Conservation (phyloP, 2,797 vertebrate genomes). For the Lindbergichthys nudifrons region DNA sequence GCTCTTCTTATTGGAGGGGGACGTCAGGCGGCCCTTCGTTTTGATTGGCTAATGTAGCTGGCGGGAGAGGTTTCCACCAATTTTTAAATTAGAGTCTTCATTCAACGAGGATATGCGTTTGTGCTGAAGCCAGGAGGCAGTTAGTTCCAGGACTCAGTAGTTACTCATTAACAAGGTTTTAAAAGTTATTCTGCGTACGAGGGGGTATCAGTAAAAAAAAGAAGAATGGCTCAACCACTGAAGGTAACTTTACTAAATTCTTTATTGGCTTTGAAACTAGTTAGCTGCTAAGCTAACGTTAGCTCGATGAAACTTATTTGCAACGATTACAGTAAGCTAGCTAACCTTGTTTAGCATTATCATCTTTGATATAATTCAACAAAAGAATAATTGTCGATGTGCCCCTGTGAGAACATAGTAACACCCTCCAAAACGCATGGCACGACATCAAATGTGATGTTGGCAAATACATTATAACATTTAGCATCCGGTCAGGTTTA, state of each 20-base stretch:
- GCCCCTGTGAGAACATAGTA: background rate
- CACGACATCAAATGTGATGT: background rate
- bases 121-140: background rate
- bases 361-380: no score
- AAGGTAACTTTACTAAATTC: constrained; percentile 65
- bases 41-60: constrained; percentile 60
- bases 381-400: background rate
- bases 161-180: background rate
- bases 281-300: background rate
- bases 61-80: constrained; percentile 28
- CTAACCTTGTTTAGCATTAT: background rate
- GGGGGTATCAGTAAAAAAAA: background rate
- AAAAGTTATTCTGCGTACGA: background rate
- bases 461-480: background rate
- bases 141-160: background rate
- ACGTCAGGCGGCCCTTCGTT: fast-evolving
- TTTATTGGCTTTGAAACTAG: background rate
- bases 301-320: background rate
- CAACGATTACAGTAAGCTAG: background rate
- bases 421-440: background rate
- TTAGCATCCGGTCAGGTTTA: background rate
- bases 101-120: fast-evolving
- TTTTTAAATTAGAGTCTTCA: constrained; percentile 15
- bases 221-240: constrained; percentile 74
- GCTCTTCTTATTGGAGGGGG: constrained; percentile 24